phyloP scores from a whole-genome alignment of 2,888 invertebrate genomes.

The Cremastinae sp. region DNA sequence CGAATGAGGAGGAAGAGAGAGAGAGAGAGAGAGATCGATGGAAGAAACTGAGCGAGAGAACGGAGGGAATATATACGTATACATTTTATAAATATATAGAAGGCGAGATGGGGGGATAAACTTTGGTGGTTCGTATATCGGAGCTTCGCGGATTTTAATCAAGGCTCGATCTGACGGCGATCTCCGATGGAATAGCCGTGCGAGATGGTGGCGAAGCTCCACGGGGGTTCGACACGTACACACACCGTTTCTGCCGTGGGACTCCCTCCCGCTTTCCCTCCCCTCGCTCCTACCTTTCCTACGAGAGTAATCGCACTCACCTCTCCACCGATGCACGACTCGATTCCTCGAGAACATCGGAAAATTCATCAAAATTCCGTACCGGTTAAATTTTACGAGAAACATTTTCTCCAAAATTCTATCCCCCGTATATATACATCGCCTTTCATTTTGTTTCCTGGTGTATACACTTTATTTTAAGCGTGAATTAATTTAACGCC shows the following conservation, averaged over 20 bases:
- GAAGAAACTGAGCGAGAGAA: slow-evolving; percentile 29
- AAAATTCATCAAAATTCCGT: slow-evolving; percentile 23
- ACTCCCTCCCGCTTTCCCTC: slow-evolving; percentile 29
- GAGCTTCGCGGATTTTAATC: slow-evolving; percentile 79
- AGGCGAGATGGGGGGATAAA: slow-evolving; percentile 68
- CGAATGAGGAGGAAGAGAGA: slow-evolving; percentile 45
- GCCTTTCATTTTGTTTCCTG: too few relatives aligned
- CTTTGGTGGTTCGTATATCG: slow-evolving; percentile 78
- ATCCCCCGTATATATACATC: too few relatives aligned
- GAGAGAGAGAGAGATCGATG: slow-evolving; percentile 54
- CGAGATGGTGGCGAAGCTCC: slow-evolving; percentile 79
- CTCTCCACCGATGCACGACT: slow-evolving; percentile 34
- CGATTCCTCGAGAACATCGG: too few relatives aligned
- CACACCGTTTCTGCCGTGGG: slow-evolving; percentile 70
- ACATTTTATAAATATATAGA: slow-evolving; percentile 7
- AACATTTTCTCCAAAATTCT: too few relatives aligned
- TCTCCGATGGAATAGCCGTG: slow-evolving; percentile 75
- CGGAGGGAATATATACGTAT: slow-evolving; percentile 39
- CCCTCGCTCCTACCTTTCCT: slow-evolving; percentile 55
- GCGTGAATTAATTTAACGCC: too few relatives aligned
- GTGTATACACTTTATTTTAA: too few relatives aligned
- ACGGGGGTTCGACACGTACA: slow-evolving; percentile 80
- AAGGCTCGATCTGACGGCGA: slow-evolving; percentile 77
- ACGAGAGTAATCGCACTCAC: slow-evolving; percentile 21
- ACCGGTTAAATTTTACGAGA: background rate